Evolutionary conservation across 2,113 vertebrate species (phyloP).

Genomic region (Drymodes brunneopygia): DNA sequence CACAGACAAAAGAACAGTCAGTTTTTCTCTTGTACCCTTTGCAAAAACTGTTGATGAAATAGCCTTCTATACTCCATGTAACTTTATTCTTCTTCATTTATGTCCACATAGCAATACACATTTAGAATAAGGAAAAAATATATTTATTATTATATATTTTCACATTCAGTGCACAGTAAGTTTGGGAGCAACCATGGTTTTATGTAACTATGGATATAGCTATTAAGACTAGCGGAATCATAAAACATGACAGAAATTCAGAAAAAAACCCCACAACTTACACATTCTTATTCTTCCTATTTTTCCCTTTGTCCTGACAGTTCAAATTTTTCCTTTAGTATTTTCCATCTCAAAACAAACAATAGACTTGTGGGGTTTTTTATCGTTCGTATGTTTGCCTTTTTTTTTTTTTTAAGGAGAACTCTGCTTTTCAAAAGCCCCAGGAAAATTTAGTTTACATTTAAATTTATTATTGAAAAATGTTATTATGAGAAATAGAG

Average conservation of each 20-base stretch:
- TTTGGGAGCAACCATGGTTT: neutral
- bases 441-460: neutral
- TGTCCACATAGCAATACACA: neutral
- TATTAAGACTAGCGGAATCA: neutral
- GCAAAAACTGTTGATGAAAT: neutral
- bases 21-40: neutral
- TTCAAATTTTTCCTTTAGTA: neutral
- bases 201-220: neutral
- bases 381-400: neutral
- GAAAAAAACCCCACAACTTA: no score
- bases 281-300: neutral
- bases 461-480: neutral
- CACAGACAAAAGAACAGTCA: neutral
- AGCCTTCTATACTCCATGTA: neutral
- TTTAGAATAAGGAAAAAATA: neutral
- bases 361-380: neutral
- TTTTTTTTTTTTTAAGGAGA: neutral
- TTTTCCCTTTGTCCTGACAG: neutral
- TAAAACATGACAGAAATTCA: neutral
- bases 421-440: neutral
- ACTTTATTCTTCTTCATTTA: neutral
- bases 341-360: neutral
- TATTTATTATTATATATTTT: neutral
- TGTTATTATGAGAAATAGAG: neutral
- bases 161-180: neutral